These are phyloP conservation scores for Endomychus coccineus DNA, from an alignment of 2,888 invertebrate genomes.

Conservation along the genomic window DNA sequence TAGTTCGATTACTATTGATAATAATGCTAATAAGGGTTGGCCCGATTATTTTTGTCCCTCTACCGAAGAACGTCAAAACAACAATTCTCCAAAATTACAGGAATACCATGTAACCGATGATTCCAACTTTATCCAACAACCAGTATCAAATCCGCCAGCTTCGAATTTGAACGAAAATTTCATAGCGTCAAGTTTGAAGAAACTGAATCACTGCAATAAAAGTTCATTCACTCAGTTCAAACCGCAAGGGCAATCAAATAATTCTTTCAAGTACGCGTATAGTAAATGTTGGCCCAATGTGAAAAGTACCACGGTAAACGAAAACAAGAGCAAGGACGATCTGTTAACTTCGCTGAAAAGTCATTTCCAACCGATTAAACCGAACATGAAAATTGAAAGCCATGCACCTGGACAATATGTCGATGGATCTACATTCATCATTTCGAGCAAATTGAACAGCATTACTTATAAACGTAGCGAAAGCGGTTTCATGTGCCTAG, in stretches of 20 bases:
- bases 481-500: slow-evolving; percentile 55
- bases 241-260: slow-evolving; percentile 34
- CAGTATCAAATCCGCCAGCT: no score
- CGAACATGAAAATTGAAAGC: slow-evolving; percentile 42
- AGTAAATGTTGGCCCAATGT: no score
- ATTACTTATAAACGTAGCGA: slow-evolving; percentile 61
- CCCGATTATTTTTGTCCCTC: not conserved
- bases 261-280: no score
- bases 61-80: not conserved
- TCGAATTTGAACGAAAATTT: not conserved
- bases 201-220: slow-evolving; percentile 54
- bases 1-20: slow-evolving; percentile 24
- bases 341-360: slow-evolving; percentile 69
- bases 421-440: slow-evolving; percentile 68
- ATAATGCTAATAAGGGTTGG: slow-evolving; percentile 2
- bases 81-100: no score
- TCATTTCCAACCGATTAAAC: slow-evolving; percentile 79
- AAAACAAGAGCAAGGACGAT: slow-evolving; percentile 35
- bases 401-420: slow-evolving; percentile 47
- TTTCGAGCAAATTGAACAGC: slow-evolving; percentile 54
- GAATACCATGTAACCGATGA: no score
- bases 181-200: slow-evolving; percentile 40
- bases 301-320: no score
- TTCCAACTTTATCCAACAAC: no score
- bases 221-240: slow-evolving; percentile 58